Base-by-base conservation (phyloP, 92 coral and sea anemone genomes). In the Meandrina meandrites region DNA sequence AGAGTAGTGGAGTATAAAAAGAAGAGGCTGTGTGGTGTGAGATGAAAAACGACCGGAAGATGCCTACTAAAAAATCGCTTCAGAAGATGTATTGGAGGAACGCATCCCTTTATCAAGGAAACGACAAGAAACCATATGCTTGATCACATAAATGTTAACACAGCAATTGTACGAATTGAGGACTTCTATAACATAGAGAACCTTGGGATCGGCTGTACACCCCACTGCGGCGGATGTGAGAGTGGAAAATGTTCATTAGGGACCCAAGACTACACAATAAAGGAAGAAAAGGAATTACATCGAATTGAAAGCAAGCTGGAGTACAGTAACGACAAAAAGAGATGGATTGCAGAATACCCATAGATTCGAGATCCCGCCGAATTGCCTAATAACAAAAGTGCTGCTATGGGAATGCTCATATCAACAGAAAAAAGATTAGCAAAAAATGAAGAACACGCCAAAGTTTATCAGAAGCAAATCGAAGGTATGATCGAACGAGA, bases 331-430 rank as follows among this genome's bases (percentile, higher is more conserved):
- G 90, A 37, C 13, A 45, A 78, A 89, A 92, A 72, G 18, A 57
- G 78, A 36, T 88, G 94, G 94, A 62, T 88, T 12, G 83, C 94
- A 35, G 83, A 88, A 35, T 91, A 91, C 40, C 89, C 91, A 24
- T 91, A 90, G 94, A 79, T 91, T 27, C 75, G 66, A 27, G 87
- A 88, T 28, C 94, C 91, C 1, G 15, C 42, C 8, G 86, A 86
- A 8, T 68, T 91, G 8, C 89, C 91, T 7, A 80, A 88, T 72
- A 91, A 91, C 81, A 88, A 66, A 12, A 40, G 13, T 51, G 86
- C 77, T 2, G 93, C 91, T 28, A 24, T 91, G 47, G 86, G 79
- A 30, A 86, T 72, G 87, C 75, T 87, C n/a, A 28, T 71, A 19
- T 73, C 90, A 4, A 88, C 90, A 4, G 90, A 79, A 68, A 86